A percentile compares a stretch with the other conserved stretches of the same genome.
Evolutionary conservation across 2,113 vertebrate genomes (phyloP).

Genomic region (Oreotrochilus melanogaster): DNA sequence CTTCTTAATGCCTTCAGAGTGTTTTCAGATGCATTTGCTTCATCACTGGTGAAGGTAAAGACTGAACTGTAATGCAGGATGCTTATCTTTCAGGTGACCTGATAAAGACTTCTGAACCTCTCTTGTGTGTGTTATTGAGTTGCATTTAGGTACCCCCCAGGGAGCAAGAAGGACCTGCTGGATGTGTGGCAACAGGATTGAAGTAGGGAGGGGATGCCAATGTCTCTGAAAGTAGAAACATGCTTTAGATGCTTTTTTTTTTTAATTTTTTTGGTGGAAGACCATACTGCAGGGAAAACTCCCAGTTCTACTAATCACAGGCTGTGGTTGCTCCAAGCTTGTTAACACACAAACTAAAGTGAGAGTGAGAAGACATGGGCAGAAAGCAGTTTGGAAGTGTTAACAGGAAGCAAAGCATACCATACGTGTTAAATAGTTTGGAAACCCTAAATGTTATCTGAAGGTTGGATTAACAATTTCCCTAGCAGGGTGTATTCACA

Average conservation of each 20-base stretch:
- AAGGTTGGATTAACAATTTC: background rate
- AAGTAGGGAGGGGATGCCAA: accelerated
- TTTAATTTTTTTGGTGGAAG: background rate
- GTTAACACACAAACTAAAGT: background rate
- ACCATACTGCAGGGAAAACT: background rate
- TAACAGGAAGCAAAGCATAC: background rate
- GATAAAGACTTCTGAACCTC: background rate
- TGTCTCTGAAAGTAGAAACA: accelerated
- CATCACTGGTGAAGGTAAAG: background rate
- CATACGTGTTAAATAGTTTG: background rate
- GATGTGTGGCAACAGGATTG: accelerated
- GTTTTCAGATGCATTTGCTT: background rate
- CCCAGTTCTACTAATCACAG: background rate
- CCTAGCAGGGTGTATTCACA: background rate
- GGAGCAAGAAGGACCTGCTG: background rate
- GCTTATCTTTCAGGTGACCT: background rate
- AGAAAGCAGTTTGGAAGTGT: background rate
- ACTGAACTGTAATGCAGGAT: background rate
- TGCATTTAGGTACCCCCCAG: background rate
- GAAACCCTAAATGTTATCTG: background rate
- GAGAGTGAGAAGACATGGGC: background rate
- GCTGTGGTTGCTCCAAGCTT: background rate
- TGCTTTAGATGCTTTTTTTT: background rate
- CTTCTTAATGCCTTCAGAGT: background rate
- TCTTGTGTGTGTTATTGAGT: background rate